Base-by-base conservation (phyloP, 2,888 invertebrate species). In the Morinoia aosen region DNA sequence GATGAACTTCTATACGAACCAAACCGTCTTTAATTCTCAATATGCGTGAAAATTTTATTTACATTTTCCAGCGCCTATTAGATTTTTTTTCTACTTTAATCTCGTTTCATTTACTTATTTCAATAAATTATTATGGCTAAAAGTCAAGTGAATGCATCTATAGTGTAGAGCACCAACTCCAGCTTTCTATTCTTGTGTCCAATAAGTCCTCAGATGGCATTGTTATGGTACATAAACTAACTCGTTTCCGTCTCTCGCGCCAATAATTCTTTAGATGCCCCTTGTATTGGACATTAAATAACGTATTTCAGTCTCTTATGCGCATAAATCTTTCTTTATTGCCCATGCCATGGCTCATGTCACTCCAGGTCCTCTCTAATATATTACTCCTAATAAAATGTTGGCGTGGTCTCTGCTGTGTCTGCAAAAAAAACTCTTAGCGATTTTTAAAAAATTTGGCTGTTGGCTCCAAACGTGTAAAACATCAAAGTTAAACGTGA, bases 251-350 rank as follows among this genome's bases (percentile, higher is more conserved):
- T 76, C 76, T 76, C 76, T 76, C 25, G 76, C 76, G 76, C 76
- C 76, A 76, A 76, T 76, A 76, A 76, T 76, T 76, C 76, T 76
- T 76, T 8, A 33, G 76, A 76, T 76, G 33, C 76, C 76, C 76
- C 76, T 76, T 76, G 76, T 76, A 76, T 76, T 76, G 76, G 76
- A 76, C 76, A 76, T 76, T 76, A 76, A 76, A 76, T 76, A 76
- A 76, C 76, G 76, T 76, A 76, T 76, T 76, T 76, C 33, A 76
- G 76, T 19, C 76, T 76, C 76, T 76, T 76, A 76, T 76, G 76
- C 33, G 76, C 76, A 76, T 76, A 76, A 76, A 76, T 76, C 33
- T 76, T 76, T 76, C 76, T 76, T 76, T 76, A 76, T 76, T 76
- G 76, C 76, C 76, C 33, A 76, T 76, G 33, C 76, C 76, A 76